Percentiles rank a stretch among this genome's conserved stretches.
These are phyloP conservation scores for Falcaria lacertinaria DNA, from an alignment of 2,888 invertebrate species.

Conservation along the genomic window DNA sequence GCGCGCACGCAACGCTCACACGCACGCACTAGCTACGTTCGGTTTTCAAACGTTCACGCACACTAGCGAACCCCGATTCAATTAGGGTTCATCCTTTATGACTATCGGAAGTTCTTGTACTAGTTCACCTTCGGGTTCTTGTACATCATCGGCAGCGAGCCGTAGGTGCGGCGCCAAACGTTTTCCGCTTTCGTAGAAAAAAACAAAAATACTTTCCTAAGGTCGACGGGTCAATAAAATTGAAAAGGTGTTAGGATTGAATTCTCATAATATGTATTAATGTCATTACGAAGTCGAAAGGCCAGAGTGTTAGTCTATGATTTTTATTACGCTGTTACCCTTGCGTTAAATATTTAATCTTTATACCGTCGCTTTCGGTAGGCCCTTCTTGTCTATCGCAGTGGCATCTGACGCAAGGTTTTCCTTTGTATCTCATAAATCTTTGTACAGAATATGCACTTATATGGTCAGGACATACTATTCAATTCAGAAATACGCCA, in stretches of 20 bases:
- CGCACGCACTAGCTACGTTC: conserved; percentile 48
- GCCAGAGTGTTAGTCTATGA: conserved; percentile 61
- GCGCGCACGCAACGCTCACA: conserved; percentile 71
- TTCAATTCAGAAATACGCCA: conserved; percentile 11
- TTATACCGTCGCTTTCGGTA: conserved; percentile 48
- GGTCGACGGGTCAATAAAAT: conserved; percentile 69
- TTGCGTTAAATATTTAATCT: conserved; percentile 54
- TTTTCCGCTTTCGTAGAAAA: conserved; percentile 67
- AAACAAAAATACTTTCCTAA: conserved; percentile 60
- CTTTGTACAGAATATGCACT: conserved; percentile 7
- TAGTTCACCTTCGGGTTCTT: conserved; percentile 60
- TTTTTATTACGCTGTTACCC: conserved; percentile 73
- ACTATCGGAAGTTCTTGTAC: conserved; percentile 51
- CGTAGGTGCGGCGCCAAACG: conserved; percentile 41
- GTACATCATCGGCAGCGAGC: conserved; percentile 38
- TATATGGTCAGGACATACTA: conserved; percentile 10
- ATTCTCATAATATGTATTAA: conserved; percentile 58
- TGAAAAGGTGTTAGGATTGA: conserved; percentile 60
- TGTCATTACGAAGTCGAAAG: conserved; percentile 57
- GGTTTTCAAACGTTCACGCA: conserved; percentile 67
- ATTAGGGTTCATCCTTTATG: conserved; percentile 69
- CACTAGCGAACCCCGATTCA: conserved; percentile 47
- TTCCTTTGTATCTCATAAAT: conserved; percentile 16
- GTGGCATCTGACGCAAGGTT: conserved; percentile 28
- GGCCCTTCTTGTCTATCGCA: conserved; percentile 43